These are phyloP conservation scores for Rhinatrema bivittatum DNA, from an alignment of 2,797 vertebrate species.

Conservation along the genomic window DNA sequence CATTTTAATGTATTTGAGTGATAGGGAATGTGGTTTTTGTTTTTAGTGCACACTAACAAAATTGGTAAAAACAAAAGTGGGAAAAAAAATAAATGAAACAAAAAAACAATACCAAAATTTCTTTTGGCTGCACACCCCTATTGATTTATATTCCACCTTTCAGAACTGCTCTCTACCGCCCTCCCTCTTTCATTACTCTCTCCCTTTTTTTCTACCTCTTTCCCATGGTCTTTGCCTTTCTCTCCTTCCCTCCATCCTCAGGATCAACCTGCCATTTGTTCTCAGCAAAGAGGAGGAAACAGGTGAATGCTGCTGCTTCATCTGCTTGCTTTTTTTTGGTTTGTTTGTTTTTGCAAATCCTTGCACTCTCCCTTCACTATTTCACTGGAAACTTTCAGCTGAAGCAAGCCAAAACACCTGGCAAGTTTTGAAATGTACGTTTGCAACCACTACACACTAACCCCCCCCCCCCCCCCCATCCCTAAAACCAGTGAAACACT, in stretches of 20 bases:
- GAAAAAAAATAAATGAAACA: too few relatives aligned
- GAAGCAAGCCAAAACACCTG: slow-evolving; percentile 15
- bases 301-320: slow-evolving; percentile 3
- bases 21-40: too few relatives aligned
- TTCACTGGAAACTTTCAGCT: slow-evolving; percentile 7
- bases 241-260: slow-evolving; percentile 25
- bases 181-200: not conserved
- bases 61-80: too few relatives aligned
- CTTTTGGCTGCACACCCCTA: too few relatives aligned
- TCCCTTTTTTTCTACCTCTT: not conserved
- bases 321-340: too few relatives aligned
- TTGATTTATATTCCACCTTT: not conserved
- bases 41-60: too few relatives aligned
- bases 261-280: slow-evolving; percentile 34
- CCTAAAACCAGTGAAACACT: too few relatives aligned
- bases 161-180: not conserved
- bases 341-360: slow-evolving; percentile 16
- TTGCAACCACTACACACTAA: not conserved
- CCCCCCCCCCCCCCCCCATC: too few relatives aligned
- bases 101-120: too few relatives aligned
- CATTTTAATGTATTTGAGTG: too few relatives aligned
- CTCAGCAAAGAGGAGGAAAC: slow-evolving; percentile 29
- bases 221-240: slow-evolving; percentile 15
- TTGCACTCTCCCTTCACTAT: slow-evolving; percentile 19
- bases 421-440: slow-evolving; percentile 20